Base-by-base conservation (phyloP, 2,888 invertebrate species). In the Chironomus tentans region DNA sequence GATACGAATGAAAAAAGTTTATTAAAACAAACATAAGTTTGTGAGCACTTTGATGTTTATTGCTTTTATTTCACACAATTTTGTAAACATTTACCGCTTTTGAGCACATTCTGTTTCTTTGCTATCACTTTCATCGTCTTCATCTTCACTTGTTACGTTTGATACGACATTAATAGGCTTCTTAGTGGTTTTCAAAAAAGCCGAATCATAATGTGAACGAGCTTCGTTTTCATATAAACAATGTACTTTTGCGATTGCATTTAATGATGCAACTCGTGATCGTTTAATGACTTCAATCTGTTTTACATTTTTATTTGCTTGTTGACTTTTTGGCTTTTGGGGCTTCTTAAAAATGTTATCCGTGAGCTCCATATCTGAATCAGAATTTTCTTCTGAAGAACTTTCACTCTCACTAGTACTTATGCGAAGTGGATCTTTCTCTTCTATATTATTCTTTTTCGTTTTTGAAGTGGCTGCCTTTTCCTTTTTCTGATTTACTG, bases 201-300 rank as follows among this genome's bases (percentile, higher is more conserved):
- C 88, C 77, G 88, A 80, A 80, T 88, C 88, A 81, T 21, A 22
- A 22, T 65, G 65, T 3, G 90, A 90, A 71, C 91, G 86, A 72
- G 91, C 90, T 84, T 95, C 95, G 81, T 95, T 95, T 83, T 95
- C 95, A 81, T 95, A 95, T 24, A 95, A 86, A 81, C 94, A 94
- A 82, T 95, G 94, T 2, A 95, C 95, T 85, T 95, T 95, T 28
- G 94, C 94, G 79, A 92, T 83, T 0, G 95, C 95, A 82, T 95
- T 95, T 46, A 95, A 83, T 2, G 95, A 94, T 50, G 95, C 95
- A 84, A 94, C 93, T 78, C 95, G 88, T 81, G 93, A 92, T 68
- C 91, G 87, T 83, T 93, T 72, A 15, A 61, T 28, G 13, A 24
- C 21, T 21, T 6, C 21, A 38, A 72, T 72, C 22, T 68, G 47